Evolutionary conservation across 2,888 invertebrate species (phyloP).

Genomic region (Buathra laborator): DNA sequence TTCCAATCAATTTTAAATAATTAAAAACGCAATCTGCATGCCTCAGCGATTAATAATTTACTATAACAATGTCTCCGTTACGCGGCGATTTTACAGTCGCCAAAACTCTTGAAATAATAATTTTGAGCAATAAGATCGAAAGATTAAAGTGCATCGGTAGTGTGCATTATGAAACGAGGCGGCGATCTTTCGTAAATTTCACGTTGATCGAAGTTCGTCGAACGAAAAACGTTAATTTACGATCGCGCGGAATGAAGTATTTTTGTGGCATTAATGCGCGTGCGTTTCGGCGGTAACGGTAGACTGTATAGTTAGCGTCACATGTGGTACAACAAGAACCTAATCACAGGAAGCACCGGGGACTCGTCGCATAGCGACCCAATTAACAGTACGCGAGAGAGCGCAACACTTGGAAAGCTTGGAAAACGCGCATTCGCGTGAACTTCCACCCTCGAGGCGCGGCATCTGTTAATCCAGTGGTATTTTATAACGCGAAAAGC

Average conservation of each 20-base stretch:
- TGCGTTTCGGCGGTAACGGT: slow-evolving; percentile 13
- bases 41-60: no score
- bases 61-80: no score
- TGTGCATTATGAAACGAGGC: neutral
- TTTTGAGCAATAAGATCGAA: neutral
- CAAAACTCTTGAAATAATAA: neutral
- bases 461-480: slow-evolving; percentile 59
- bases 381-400: slow-evolving; percentile 39
- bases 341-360: slow-evolving; percentile 50
- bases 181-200: slow-evolving; percentile 7
- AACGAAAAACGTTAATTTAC: slow-evolving; percentile 41
- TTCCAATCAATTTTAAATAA: no score
- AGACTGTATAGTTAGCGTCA: slow-evolving; percentile 34
- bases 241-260: neutral
- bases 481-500: slow-evolving; percentile 39
- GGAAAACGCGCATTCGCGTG: slow-evolving; percentile 45
- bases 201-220: neutral
- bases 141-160: neutral
- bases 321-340: slow-evolving; percentile 54
- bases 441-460: slow-evolving; percentile 51
- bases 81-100: no score
- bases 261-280: slow-evolving; percentile 1
- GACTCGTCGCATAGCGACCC: slow-evolving; percentile 51
- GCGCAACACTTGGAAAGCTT: slow-evolving; percentile 10
- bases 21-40: no score